These are phyloP conservation scores for Chionodraco myersi DNA, from an alignment of 2,113 vertebrate species.

Conservation along the genomic window DNA sequence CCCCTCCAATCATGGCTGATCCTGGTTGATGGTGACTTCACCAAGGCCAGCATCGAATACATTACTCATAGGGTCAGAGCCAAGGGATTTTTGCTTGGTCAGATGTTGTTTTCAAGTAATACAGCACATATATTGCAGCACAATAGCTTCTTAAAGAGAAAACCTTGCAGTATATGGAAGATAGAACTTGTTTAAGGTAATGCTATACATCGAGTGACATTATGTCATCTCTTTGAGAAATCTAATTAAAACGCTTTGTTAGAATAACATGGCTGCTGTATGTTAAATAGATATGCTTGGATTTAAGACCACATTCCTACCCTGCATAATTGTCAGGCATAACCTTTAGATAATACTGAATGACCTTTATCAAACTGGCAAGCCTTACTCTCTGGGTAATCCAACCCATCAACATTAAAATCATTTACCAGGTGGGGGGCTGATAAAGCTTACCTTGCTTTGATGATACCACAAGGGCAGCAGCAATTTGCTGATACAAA, in stretches of 20 bases:
- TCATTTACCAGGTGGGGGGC: slow-evolving; percentile 62
- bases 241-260: slow-evolving; percentile 27
- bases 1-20: slow-evolving; percentile 49
- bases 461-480: slow-evolving; percentile 68
- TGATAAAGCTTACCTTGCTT: slow-evolving; percentile 67
- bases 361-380: slow-evolving; percentile 69
- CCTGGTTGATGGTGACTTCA: slow-evolving; percentile 54
- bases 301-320: slow-evolving; percentile 40
- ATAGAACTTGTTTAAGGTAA: slow-evolving; percentile 19
- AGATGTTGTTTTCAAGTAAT: slow-evolving; percentile 28
- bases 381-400: slow-evolving; percentile 54
- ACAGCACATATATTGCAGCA: slow-evolving; percentile 15
- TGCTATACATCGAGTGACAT: slow-evolving; percentile 25
- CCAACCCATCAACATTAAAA: slow-evolving; percentile 71
- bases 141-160: slow-evolving; percentile 13
- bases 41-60: slow-evolving; percentile 48
- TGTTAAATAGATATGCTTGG: slow-evolving; percentile 34
- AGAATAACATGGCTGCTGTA: slow-evolving; percentile 15
- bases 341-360: slow-evolving; percentile 65
- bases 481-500: slow-evolving; percentile 75
- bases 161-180: slow-evolving; percentile 22
- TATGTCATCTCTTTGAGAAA: slow-evolving; percentile 51
- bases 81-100: slow-evolving; percentile 4
- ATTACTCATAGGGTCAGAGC: slow-evolving; percentile 41
- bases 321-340: slow-evolving; percentile 59